phyloP scores from a whole-genome alignment of 2,113 vertebrate genomes.

The Monopterus albus region DNA sequence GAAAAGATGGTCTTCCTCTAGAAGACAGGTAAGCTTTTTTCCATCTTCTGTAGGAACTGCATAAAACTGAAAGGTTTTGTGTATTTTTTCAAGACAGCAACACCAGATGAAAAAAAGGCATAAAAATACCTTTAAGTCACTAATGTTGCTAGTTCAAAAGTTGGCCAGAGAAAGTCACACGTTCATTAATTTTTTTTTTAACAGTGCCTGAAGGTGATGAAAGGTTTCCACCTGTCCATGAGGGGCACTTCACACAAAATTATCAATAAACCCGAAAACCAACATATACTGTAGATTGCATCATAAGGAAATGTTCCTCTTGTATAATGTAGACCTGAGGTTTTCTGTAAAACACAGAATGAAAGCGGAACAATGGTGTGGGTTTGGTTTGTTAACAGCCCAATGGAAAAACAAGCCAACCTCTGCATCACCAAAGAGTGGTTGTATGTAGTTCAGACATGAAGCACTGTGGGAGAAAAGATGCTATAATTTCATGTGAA shows the following conservation, averaged over 20 bases:
- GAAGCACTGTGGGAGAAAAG: not conserved
- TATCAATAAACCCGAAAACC: slow-evolving; percentile 10
- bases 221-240: slow-evolving; percentile 39
- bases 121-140: not conserved
- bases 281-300: slow-evolving; percentile 12
- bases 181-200: no score
- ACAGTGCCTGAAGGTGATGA: slow-evolving; percentile 1
- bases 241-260: slow-evolving; percentile 19
- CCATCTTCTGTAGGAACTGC: not conserved
- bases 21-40: slow-evolving; percentile 88
- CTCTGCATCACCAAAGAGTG: not conserved
- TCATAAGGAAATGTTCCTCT: slow-evolving; percentile 27
- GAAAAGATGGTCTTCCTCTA: slow-evolving; percentile 86
- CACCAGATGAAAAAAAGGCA: not conserved
- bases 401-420: slow-evolving; percentile 33
- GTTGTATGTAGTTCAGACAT: not conserved
- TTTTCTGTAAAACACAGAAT: slow-evolving; percentile 10
- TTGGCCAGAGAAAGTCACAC: not conserved
- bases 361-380: not conserved
- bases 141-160: slow-evolving; percentile 8
- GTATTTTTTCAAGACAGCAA: not conserved
- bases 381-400: slow-evolving; percentile 14
- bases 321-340: slow-evolving; percentile 1
- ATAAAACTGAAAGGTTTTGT: not conserved
- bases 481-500: not conserved